Evolutionary conservation across 2,797 vertebrate genomes (phyloP).

Genomic region (Adrianichthys oophorus): DNA sequence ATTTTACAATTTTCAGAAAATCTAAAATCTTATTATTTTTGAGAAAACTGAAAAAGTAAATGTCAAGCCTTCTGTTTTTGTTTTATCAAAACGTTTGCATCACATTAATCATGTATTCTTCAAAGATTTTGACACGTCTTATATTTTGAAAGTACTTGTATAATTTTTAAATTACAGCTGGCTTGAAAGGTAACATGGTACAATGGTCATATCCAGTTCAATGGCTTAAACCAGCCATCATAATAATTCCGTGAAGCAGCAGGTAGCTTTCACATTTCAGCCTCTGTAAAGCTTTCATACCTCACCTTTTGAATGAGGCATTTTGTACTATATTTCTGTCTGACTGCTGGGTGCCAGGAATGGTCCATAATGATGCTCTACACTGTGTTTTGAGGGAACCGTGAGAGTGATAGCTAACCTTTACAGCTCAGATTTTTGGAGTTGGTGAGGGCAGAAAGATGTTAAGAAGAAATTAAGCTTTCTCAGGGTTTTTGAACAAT

Average conservation of each 20-base stretch:
- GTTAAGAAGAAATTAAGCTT: not conserved
- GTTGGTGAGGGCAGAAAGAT: not conserved
- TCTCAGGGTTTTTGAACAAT: not conserved
- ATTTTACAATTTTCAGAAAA: too few relatives aligned
- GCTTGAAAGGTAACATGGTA: too few relatives aligned
- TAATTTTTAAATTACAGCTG: too few relatives aligned
- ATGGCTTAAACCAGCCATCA: not conserved
- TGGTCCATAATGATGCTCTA: not conserved
- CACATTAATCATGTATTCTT: too few relatives aligned
- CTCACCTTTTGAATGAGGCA: not conserved
- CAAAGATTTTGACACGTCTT: too few relatives aligned
- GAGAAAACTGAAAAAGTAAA: too few relatives aligned
- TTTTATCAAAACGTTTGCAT: too few relatives aligned
- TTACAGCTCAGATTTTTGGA: not conserved
- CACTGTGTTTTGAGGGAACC: not conserved
- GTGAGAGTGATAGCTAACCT: not conserved
- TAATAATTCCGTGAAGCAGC: not conserved
- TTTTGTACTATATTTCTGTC: not conserved
- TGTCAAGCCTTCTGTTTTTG: too few relatives aligned
- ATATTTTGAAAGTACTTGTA: too few relatives aligned
- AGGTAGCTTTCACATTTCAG: not conserved
- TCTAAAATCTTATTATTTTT: too few relatives aligned
- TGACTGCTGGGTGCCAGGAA: conserved; percentile 2
- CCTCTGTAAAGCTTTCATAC: not conserved
- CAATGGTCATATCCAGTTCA: not conserved